Evolutionary conservation across 2,113 vertebrate species (phyloP).

Genomic region (Corythornis madagascariensis): DNA sequence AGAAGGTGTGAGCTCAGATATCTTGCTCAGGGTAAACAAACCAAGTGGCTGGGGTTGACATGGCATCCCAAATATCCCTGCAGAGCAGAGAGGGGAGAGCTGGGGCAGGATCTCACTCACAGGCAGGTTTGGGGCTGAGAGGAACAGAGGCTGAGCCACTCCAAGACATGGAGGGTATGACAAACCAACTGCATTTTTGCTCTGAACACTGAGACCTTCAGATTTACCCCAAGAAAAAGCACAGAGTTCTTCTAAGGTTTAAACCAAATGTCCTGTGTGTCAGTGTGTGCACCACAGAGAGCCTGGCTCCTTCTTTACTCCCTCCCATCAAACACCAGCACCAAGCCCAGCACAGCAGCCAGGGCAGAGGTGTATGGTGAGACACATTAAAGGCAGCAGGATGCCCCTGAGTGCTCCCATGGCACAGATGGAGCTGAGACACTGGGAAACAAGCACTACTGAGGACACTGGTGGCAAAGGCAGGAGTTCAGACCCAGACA

Average conservation of each 20-base stretch:
- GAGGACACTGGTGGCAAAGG: not conserved
- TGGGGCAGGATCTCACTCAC: not conserved
- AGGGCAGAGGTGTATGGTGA: not conserved
- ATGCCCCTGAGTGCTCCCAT: not conserved
- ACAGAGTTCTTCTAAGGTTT: not conserved
- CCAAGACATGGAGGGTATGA: rapidly evolving
- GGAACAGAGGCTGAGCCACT: not conserved
- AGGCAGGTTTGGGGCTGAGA: not conserved
- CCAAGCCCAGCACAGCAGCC: not conserved
- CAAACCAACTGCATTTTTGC: not conserved
- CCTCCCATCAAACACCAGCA: not conserved
- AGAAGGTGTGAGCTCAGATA: not conserved
- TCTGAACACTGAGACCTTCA: not conserved
- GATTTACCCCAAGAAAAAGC: not conserved
- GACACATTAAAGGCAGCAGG: rapidly evolving
- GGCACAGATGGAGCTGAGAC: not conserved
- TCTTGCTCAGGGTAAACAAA: not conserved
- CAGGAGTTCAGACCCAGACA: not conserved
- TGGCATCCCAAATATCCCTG: not conserved
- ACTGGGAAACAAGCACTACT: not conserved
- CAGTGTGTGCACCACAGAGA: not conserved
- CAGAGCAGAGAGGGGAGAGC: not conserved
- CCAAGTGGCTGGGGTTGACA: not conserved
- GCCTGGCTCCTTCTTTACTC: not conserved
- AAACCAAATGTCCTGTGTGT: not conserved